phyloP scores from a whole-genome alignment of 2,113 vertebrate species.

The Rhinolophus sinicus region DNA sequence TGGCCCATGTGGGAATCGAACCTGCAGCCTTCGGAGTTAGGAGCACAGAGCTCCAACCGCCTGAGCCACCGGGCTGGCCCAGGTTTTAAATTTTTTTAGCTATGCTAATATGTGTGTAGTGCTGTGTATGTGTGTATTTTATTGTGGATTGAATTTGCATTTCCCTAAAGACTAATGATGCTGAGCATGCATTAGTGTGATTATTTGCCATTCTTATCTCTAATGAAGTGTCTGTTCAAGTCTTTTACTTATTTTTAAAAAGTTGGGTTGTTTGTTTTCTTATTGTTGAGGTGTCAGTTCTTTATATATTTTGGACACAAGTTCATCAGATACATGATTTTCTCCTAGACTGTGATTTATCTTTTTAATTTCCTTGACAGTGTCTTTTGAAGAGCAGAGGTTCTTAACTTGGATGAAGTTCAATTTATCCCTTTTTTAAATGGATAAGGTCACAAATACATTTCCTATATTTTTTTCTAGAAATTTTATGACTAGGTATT shows the following conservation, averaged over 20 bases:
- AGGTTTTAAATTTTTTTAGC: neutral
- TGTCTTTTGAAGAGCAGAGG: constrained; percentile 24
- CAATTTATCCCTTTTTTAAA: neutral
- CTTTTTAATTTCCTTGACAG: neutral
- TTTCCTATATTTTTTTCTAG: neutral
- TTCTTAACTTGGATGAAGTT: constrained; percentile 42
- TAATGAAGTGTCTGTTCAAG: neutral
- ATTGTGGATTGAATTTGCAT: neutral
- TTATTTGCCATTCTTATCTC: neutral
- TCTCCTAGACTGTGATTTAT: neutral
- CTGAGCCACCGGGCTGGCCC: no score
- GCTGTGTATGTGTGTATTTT: no score
- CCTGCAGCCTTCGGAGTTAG: no score
- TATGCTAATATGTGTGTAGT: neutral
- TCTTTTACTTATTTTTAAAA: constrained; percentile 24
- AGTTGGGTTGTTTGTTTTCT: neutral
- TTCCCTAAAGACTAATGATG: neutral
- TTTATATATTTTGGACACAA: constrained; percentile 28
- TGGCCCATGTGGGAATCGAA: no score
- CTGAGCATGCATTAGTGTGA: neutral
- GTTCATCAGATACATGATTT: neutral
- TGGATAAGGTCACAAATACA: neutral
- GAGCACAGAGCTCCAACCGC: no score
- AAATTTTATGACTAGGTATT: neutral
- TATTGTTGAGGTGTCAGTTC: neutral